Base-by-base conservation (phyloP, 2,113 vertebrate species). In the Indicator maculatus region DNA sequence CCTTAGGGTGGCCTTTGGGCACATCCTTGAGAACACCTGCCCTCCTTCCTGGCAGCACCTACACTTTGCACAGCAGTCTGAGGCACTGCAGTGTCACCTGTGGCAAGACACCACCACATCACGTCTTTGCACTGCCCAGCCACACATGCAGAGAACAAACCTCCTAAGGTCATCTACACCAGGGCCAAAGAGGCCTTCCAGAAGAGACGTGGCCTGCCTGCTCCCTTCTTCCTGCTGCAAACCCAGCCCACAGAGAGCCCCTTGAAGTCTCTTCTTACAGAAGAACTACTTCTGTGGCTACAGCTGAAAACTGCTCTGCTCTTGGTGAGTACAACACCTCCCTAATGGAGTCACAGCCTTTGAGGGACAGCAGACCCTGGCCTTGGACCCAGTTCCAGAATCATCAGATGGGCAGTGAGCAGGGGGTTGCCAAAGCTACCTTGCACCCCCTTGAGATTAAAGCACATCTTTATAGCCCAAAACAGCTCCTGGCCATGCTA, bases 91-190 rank as follows among this genome's bases (percentile, higher is more conserved):
- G 74, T 38, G 59, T 16, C 3, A 1, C 38, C 11, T 0, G 0
- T 33, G 26, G 38, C 63, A 16, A 27, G 23, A 11, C 17, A 73
- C n/a, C 41, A 12, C 9, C 26, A 3, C 41, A 58, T 66, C 52
- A 5, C 65, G n/a, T 6, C 41, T 83, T 76, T 16, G 16, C 50
- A 7, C 17, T 26, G 44, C 55, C 36, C 71, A 58, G 63, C 33
- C 50, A 41, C 86, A 65, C 0, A 0, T 15, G 11, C 30, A 30
- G 8, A 0, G 4, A 73, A 16, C 26, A 65, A 2, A 15, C 19
- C 31, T 69, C 31, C 26, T 20, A 9, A 26, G 4, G 16, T 11
- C 58, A 8, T 36, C 6, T 21, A 23, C 33, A 26, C 24, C 33
- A 53, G 50, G 19, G 19, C 26, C 16, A 59, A 56, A 16, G 13